Evolutionary conservation across 1,140 invertebrate species (phyloP).

Genomic region (Chironomus tepperi): DNA sequence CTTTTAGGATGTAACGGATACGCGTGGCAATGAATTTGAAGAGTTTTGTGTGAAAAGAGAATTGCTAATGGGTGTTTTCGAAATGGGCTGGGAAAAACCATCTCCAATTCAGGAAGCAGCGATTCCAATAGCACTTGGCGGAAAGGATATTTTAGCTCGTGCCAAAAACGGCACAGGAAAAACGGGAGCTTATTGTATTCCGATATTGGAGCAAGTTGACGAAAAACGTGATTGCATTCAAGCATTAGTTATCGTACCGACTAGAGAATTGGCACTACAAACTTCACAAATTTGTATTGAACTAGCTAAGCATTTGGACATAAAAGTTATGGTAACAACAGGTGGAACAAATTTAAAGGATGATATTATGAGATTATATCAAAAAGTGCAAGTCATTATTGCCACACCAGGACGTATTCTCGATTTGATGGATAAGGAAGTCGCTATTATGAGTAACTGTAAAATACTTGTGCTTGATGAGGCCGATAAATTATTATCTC

Average conservation of each 20-base stretch:
- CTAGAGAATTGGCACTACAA: slow-evolving; percentile 96
- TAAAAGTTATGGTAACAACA: slow-evolving; percentile 98
- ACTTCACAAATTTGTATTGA: slow-evolving; percentile 99
- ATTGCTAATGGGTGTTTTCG: slow-evolving; percentile 98
- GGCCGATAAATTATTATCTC: slow-evolving; percentile 96
- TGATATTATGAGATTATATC: slow-evolving; percentile 99
- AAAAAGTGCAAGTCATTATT: slow-evolving; percentile 98
- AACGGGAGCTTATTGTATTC: slow-evolving; percentile 99
- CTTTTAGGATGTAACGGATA: slow-evolving; percentile 94
- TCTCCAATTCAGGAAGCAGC: slow-evolving; percentile 99
- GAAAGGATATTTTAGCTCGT: slow-evolving; percentile 94
- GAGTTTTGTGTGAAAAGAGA: slow-evolving; percentile 97
- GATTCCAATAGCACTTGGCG: slow-evolving; percentile 95
- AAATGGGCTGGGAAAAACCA: slow-evolving; percentile 99
- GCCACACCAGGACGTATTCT: slow-evolving; percentile 98
- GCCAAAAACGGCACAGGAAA: slow-evolving; percentile 99
- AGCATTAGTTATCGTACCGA: slow-evolving; percentile 97
- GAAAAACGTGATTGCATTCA: slow-evolving; percentile 83
- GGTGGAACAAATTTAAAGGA: slow-evolving; percentile 96
- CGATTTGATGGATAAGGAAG: slow-evolving; percentile 98
- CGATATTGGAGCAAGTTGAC: slow-evolving; percentile 92
- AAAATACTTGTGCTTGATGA: slow-evolving; percentile 97
- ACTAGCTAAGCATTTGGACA: slow-evolving; percentile 89
- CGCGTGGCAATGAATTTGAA: slow-evolving; percentile 99
- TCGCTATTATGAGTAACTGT: slow-evolving; percentile 93